Conservation (phyloP, 2,888 invertebrate genomes). For the Drosophila vallismaia region DNA sequence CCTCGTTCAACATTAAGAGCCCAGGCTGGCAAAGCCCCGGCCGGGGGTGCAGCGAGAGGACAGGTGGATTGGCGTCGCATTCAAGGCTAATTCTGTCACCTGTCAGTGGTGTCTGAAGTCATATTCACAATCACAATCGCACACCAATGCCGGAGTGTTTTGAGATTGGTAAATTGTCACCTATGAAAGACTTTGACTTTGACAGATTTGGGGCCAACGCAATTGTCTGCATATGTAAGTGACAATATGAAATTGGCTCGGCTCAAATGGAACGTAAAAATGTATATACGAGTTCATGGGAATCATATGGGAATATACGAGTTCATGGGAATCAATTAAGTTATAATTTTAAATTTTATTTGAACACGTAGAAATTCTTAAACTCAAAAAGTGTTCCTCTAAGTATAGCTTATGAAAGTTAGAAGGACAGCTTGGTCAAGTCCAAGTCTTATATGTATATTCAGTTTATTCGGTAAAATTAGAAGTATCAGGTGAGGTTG, state of each 20-base stretch:
- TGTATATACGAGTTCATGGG: too few relatives aligned
- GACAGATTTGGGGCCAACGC: constrained; percentile 36
- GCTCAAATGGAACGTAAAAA: neutral
- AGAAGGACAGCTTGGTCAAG: too few relatives aligned
- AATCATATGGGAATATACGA: too few relatives aligned
- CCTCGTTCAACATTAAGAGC: too few relatives aligned
- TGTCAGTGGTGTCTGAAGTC: constrained; percentile 74
- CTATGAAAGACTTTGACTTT: constrained; percentile 47
- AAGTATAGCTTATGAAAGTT: too few relatives aligned
- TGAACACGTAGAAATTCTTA: too few relatives aligned
- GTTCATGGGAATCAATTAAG: too few relatives aligned
- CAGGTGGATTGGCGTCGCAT: constrained; percentile 32
- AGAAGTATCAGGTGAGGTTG: too few relatives aligned
- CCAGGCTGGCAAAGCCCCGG: neutral
- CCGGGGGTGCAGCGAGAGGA: neutral
- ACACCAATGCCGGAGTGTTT: constrained; percentile 20
- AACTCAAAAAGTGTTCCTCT: too few relatives aligned
- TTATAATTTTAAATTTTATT: too few relatives aligned
- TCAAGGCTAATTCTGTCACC: constrained; percentile 82
- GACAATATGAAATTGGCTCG: constrained; percentile 19
- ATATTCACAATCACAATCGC: neutral
- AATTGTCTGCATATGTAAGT: constrained; percentile 25
- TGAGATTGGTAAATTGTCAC: constrained; percentile 72
- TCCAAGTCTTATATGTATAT: too few relatives aligned
- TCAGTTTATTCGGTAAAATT: too few relatives aligned